Evolutionary conservation across 1,140 invertebrate species (phyloP).

Genomic region (Hycleus phaleratus): DNA sequence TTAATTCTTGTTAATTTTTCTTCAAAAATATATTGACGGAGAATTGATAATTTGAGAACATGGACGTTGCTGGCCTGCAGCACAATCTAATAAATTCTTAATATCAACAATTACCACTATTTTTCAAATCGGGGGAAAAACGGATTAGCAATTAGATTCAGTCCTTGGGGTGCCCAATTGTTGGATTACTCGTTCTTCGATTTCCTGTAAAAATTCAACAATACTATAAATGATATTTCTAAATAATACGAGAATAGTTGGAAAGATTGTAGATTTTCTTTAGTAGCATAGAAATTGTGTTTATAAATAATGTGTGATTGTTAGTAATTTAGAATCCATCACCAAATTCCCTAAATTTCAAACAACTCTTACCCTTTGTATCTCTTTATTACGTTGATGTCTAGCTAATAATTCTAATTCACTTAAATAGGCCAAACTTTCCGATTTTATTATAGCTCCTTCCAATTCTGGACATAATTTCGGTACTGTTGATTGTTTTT

Average conservation of each 20-base stretch:
- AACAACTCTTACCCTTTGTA: constrained; percentile 42
- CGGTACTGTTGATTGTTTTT: constrained; percentile 31
- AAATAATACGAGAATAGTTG: not conserved
- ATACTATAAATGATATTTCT: not conserved
- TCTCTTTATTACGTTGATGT: constrained; percentile 41
- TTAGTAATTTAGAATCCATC: constrained; percentile 6
- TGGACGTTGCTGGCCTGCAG: constrained; percentile 32
- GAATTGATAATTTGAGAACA: constrained; percentile 19
- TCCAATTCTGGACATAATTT: constrained; percentile 41
- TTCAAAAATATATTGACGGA: constrained; percentile 14
- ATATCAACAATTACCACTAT: not conserved
- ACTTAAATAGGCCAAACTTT: constrained; percentile 43
- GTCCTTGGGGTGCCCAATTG: constrained; percentile 37
- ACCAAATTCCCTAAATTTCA: not conserved
- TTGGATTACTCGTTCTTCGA: constrained; percentile 40
- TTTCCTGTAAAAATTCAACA: constrained; percentile 33
- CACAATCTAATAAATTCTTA: not conserved
- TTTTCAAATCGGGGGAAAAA: not conserved
- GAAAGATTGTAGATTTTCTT: too few species aligned
- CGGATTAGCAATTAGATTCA: constrained; percentile 31
- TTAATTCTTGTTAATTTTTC: too few species aligned
- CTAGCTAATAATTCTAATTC: constrained; percentile 42
- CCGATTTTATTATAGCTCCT: constrained; percentile 43
- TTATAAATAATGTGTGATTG: not conserved
- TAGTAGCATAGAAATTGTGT: not conserved